Base-by-base conservation (phyloP, 2,113 vertebrate genomes). In the Rhea americana region DNA sequence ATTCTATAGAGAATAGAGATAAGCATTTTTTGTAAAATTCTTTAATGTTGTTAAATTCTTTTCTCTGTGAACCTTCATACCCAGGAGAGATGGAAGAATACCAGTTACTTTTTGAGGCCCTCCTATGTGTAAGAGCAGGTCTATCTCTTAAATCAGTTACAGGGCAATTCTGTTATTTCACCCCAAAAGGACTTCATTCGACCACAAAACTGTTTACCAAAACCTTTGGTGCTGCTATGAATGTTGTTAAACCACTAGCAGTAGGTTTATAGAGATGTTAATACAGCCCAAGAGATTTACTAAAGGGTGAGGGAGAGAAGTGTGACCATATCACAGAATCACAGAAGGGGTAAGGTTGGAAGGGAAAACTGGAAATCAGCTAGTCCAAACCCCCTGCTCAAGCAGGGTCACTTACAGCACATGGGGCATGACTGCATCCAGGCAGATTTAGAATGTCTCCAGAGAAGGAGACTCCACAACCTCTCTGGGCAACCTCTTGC, bases 21-120 rank as follows among this genome's bases (percentile, higher is more conserved):
- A 72, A 78, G 58, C 59, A 68, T 39, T 67, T 86, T 26, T 65
- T 26, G 32, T 75, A 48, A 45, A 91, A 88, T 78, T 88, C 82
- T 55, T 37, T 67, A 67, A 25, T 32, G 16, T 41, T 13, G 4
- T 21, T 19, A 45, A 17, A 45, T 10, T 26, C 43, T 66, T 67
- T 63, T n/a, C 61, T 86, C 50, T 30, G 6, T 3, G 24, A 50
- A 55, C 15, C 24, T 66, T 11, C 24, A 8, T 11, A 45, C 13
- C 68, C 68, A 25, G 37, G 26, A 70, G 25, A 73, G 12, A 78
- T 6, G 30, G 50, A 62, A 12, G 35, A 37, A 65, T 28, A 14
- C 30, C 24, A 39, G 37, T 18, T 41, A 39, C 22, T 62, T 77
- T 76, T 73, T 24, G 41, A 75, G 43, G 43, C 11, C 66, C 24